Evolutionary conservation across 2,113 vertebrate genomes (phyloP), one percentile per base, ranked within the genome.

Genomic region (Psilopogon haemacephalus): DNA sequence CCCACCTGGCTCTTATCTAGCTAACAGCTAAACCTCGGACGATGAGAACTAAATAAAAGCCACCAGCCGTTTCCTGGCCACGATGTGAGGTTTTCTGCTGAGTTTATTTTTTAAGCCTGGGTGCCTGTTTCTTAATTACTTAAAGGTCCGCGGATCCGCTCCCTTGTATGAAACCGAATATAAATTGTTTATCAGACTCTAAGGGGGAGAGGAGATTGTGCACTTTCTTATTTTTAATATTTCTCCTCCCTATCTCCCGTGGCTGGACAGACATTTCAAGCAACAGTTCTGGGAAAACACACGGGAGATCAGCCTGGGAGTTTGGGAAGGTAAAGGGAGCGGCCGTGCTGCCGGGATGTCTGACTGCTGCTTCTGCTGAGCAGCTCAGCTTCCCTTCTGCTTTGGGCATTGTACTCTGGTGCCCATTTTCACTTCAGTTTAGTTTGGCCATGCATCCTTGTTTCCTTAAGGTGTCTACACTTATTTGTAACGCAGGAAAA

Each of bases 1-100:
- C 98, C 98, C 98, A 99, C 98, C 98, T 98, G 98, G 97, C 96
- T 96, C 97, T 98, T 98, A 98, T 98, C 98, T 97, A 94, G 96
- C 96, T 93, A 97, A 97, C 95, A 97, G 97, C 94, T 93, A 86
- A 95, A 97, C 74, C 91, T 92, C 91, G 64, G 81, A 5, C 92
- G 94, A 84, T 77, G 97, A 96, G 90, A 97, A 92, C 90, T 96
- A 95, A 96, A 95, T 97, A 97, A 96, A 97, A 97, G 83, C 87
- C 82, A 83, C 12, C 20, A 93, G 74, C 96, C 64, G 74, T 95
- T 97, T 98, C 96, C 97, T 97, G 94, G 94, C 91, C 89, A 86
- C 83, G 86, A 88, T 90, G 92, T 89, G 86, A 95, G 96, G 96
- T 96, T 96, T 96, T 84, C 91, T 9, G 18, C 93, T 13, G 48